These are phyloP conservation scores for Yponomeuta plumbellus DNA, from an alignment of 2,888 invertebrate species.

Conservation along the genomic window DNA sequence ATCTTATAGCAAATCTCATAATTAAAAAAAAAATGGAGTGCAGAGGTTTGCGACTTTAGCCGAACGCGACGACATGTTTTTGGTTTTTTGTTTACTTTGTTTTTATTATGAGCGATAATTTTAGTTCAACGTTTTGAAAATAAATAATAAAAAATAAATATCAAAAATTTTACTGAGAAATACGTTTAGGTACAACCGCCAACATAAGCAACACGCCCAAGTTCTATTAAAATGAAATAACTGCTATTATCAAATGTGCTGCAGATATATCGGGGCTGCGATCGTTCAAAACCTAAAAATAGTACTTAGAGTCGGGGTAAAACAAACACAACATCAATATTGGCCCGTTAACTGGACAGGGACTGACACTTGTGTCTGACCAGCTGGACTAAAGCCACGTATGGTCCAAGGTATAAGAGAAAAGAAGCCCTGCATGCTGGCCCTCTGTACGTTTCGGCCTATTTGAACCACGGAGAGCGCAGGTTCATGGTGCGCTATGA, in stretches of 20 bases:
- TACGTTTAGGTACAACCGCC: not conserved
- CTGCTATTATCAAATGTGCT: not conserved
- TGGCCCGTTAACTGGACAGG: slow-evolving; percentile 31
- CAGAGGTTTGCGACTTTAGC: no score
- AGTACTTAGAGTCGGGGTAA: slow-evolving; percentile 19
- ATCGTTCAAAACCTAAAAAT: slow-evolving; percentile 7
- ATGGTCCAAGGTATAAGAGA: slow-evolving; percentile 6
- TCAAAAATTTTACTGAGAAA: no score
- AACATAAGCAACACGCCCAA: not conserved
- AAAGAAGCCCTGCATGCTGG: not conserved
- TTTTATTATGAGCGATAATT: no score
- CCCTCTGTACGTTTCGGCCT: no score
- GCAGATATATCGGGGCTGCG: not conserved
- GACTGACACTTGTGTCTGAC: slow-evolving; percentile 29
- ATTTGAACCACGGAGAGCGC: no score
- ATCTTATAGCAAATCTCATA: no score
- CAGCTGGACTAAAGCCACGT: slow-evolving; percentile 24
- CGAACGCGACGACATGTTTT: no score
- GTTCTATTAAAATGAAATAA: not conserved
- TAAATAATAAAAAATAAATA: no score
- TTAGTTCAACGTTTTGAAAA: no score
- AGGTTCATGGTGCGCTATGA: no score
- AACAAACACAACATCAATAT: slow-evolving; percentile 33
- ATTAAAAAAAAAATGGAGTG: no score
- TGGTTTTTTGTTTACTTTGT: no score